Evolutionary conservation across 2,113 vertebrate genomes (phyloP), one percentile per base, ranked within the genome.

Genomic region (Phalacrocorax brasilianus): DNA sequence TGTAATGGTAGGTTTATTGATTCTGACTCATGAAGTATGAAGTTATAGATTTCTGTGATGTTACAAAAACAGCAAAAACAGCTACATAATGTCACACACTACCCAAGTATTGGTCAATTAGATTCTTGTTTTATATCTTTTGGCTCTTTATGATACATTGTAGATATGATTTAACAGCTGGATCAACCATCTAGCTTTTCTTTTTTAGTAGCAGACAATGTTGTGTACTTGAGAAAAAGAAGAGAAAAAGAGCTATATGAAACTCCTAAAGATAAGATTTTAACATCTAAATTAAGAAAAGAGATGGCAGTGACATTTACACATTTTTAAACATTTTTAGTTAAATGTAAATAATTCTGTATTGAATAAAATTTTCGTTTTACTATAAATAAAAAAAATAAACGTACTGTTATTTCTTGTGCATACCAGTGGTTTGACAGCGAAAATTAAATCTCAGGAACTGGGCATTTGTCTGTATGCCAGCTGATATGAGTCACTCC

Each of bases 1-100:
- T 68, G 49, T 73, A 96, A 84, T 91, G 58, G 77, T 44, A 95
- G 71, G 22, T 94, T 96, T 95, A 95, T 91, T 96, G 88, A 97
- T 89, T 92, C 66, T 93, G 84, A 78, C 68, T 97, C 84, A 84
- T 85, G 85, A 95, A 93, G 62, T 91, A 92, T 75, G 85, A 97
- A 83, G 81, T 82, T 96, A 93, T 86, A 93, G 92, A 97, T 82
- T 56, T 32, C 67, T 88, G 52, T 92, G 28, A 77, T 91, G 83
- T 89, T 95, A 91, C 50, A 73, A 89, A 96, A 55, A 52, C 71
- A 85, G 32, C 59, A 88, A 95, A 74, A 88, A 86, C 44, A 95
- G 49, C 73, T 84, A 94, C 85, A 91, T 80, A 91, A 89, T 91
- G 90, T 81, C 84, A 87, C n/a, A 88, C 84, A 44, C 67, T 96